A percentile compares a stretch with the other conserved stretches of the same genome.
These are phyloP conservation scores for Rhopilema esculentum DNA, from an alignment of 30 jellyfish, hydroid and myxozoan species.

Conservation along the genomic window DNA sequence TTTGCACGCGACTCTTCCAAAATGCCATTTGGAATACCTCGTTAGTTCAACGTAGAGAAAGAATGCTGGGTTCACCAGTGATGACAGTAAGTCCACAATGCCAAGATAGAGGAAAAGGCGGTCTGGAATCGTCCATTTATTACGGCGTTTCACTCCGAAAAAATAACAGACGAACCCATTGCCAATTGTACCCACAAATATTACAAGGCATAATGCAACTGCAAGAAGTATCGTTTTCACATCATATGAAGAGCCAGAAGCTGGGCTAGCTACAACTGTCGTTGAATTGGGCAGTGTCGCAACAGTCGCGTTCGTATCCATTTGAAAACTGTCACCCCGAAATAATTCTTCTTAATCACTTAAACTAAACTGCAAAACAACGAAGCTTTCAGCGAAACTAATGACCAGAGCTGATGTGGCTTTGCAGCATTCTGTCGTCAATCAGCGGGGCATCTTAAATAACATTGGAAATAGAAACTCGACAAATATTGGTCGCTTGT, in stretches of 20 bases:
- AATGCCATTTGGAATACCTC: constrained; percentile 75
- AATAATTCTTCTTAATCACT: too few relatives aligned
- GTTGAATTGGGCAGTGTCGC: background rate
- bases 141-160: constrained; percentile 70
- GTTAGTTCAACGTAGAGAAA: constrained; percentile 77
- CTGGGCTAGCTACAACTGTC: background rate
- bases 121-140: constrained; percentile 84
- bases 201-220: constrained; percentile 45
- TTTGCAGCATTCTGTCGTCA: background rate
- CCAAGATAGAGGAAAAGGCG: constrained; percentile 75
- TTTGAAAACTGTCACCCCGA: background rate
- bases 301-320: background rate
- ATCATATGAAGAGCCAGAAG: background rate
- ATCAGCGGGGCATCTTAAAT: background rate
- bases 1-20: constrained; percentile 90
- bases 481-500: background rate
- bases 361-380: background rate
- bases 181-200: constrained; percentile 87
- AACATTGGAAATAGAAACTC: background rate
- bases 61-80: constrained; percentile 80
- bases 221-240: constrained; percentile 8
- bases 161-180: constrained; percentile 75
- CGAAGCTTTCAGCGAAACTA: background rate
- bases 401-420: background rate
- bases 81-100: constrained; percentile 79